Base-by-base conservation (phyloP, 2,888 invertebrate species). In the Folsomia candida region DNA sequence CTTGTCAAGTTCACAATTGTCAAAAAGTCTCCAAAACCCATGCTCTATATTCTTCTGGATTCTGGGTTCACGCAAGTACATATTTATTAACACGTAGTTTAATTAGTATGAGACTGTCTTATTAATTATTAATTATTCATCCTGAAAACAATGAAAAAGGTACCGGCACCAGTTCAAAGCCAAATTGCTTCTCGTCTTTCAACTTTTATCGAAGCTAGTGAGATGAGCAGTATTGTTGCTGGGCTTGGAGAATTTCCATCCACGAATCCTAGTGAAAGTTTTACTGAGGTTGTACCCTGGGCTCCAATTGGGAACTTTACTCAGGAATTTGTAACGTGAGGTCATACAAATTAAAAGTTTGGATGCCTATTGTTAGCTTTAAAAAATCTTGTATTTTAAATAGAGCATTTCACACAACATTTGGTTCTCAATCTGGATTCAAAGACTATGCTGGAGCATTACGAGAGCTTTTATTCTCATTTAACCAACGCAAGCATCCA, bases 21-120 rank as follows among this genome's bases (percentile, higher is more conserved):
- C 24, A 76, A 70, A 20, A 65, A 54, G n/a, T 57, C 66, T 1
- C 57, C 54, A 11, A 51, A 3, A 6, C 76, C 76, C 1, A 59
- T 73, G 18, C 29, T 76, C n/a, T 72, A 76, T 28, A 26, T 76
- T 64, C 61, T 76, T 11, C 26, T 76, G 24, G 76, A 76, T 51
- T 28, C 62, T 26, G 76, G 76, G 66, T 47, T 27, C 20, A 72
- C 73, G n/a, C 37, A 68, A 14, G 74, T 74, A 70, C n/a, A n/a
- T n/a, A n/a, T n/a, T n/a, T n/a, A n/a, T n/a, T n/a, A n/a, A n/a
- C n/a, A n/a, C n/a, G n/a, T n/a, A n/a, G n/a, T n/a, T n/a, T n/a
- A n/a, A n/a, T n/a, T n/a, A n/a, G n/a, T n/a, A n/a, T n/a, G n/a
- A n/a, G n/a, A n/a, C n/a, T n/a, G n/a, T n/a, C n/a, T n/a, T n/a